Percentiles rank a stretch among this genome's conserved stretches.
phyloP scores from a whole-genome alignment of 2,797 vertebrate species.

The Euthynnus affinis region DNA sequence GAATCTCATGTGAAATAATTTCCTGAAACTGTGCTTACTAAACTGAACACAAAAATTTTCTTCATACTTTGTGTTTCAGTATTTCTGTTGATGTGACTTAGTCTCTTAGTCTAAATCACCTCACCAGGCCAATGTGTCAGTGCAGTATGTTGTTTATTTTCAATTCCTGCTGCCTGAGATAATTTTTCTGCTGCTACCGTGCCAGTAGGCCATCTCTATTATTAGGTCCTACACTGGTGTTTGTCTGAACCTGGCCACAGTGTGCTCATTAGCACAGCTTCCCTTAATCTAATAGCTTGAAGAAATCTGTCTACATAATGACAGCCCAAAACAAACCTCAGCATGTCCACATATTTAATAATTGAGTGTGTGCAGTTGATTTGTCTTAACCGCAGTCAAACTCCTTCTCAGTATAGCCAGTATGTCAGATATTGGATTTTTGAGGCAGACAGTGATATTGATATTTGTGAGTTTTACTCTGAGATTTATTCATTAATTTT shows the following conservation, averaged over 20 bases:
- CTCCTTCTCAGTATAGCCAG: not conserved
- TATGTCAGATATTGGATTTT: not conserved
- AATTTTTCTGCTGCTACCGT: not conserved
- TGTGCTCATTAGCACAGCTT: conserved; percentile 13
- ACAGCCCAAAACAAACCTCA: conserved; percentile 22
- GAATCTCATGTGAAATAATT: not conserved
- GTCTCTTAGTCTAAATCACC: not conserved
- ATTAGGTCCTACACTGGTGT: conserved; percentile 11
- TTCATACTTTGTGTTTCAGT: not conserved
- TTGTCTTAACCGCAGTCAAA: not conserved
- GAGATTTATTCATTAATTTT: too few relatives aligned
- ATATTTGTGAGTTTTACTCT: too few relatives aligned
- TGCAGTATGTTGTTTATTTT: conserved; percentile 12
- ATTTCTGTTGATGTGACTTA: not conserved
- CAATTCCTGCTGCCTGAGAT: not conserved
- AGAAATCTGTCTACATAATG: conserved; percentile 3
- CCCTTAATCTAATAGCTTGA: conserved; percentile 11
- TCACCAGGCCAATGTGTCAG: not conserved
- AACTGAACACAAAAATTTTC: not conserved
- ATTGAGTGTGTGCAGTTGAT: not conserved
- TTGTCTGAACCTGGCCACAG: conserved; percentile 21
- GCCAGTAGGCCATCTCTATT: conserved; percentile 8
- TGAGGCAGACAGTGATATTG: not conserved
- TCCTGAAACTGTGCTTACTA: not conserved
- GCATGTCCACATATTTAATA: conserved; percentile 8